Conservation (phyloP, 2,113 vertebrate species). For the Actenoides lindsayi region DNA sequence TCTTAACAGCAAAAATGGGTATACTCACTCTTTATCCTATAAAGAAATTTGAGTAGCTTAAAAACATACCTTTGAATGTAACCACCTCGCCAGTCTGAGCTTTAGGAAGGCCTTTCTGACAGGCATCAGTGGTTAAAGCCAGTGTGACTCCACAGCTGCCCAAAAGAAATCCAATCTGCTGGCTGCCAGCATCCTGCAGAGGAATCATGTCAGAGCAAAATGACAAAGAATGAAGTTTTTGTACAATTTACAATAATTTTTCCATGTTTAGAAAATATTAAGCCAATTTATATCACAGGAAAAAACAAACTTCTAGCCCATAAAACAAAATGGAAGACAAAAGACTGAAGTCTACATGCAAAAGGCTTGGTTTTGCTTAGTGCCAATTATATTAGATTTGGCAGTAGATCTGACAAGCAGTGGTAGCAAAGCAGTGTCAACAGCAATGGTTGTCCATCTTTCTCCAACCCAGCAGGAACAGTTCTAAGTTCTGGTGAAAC, state of each 20-base stretch:
- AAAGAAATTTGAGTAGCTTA: neutral
- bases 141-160: slow-evolving; percentile 93
- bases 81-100: slow-evolving; percentile 93
- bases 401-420: neutral
- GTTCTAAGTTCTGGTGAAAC: neutral
- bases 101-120: slow-evolving; percentile 97
- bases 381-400: neutral
- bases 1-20: neutral
- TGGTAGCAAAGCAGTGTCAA: neutral
- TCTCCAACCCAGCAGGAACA: neutral
- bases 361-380: neutral
- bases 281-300: neutral
- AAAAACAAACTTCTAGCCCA: neutral
- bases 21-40: neutral
- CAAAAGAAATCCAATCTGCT: slow-evolving; percentile 94
- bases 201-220: neutral
- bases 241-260: neutral
- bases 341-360: neutral
- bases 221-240: neutral
- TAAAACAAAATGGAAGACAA: neutral
- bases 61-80: slow-evolving; percentile 89
- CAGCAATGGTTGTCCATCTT: neutral
- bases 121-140: slow-evolving; percentile 94
- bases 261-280: neutral
- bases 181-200: slow-evolving; percentile 91